Percentiles rank a stretch among this genome's conserved stretches.
Evolutionary conservation across 2,888 invertebrate genomes (phyloP).

Genomic region (Ectemnius cavifrons): DNA sequence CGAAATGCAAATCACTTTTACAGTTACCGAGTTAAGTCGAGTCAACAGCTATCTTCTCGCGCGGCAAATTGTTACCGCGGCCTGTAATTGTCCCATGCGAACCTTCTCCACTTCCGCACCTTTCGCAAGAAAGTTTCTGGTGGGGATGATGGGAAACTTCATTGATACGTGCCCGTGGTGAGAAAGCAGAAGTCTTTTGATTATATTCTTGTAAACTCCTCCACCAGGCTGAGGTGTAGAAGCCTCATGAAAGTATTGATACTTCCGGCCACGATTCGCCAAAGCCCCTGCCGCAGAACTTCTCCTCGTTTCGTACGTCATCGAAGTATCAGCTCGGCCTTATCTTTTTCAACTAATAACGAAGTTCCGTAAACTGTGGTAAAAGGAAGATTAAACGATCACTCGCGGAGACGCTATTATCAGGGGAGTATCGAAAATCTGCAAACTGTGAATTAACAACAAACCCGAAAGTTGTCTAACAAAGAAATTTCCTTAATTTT

Average conservation of each 20-base stretch:
- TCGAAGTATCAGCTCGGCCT: no score
- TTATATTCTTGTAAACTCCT: not conserved
- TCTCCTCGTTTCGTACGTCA: conserved; percentile 1
- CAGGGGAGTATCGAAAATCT: no score
- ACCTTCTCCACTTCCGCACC: not conserved
- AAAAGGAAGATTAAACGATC: conserved; percentile 6
- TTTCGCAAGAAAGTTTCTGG: conserved; percentile 26
- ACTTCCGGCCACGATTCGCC: conserved; percentile 24
- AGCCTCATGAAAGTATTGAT: conserved; percentile 34
- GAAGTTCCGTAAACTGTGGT: conserved; percentile 11
- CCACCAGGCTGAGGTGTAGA: not conserved
- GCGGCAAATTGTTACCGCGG: no score
- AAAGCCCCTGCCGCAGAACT: conserved; percentile 16
- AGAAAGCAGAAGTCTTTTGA: conserved; percentile 3
- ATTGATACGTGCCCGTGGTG: conserved; percentile 3
- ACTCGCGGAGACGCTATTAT: not conserved
- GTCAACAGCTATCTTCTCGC: not conserved
- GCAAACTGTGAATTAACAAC: conserved; percentile 13
- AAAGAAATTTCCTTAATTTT: no score
- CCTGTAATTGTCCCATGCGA: no score
- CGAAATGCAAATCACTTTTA: not conserved
- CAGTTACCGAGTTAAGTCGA: not conserved
- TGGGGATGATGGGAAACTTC: conserved; percentile 10
- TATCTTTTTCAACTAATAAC: conserved; percentile 28
- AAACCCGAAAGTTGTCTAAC: not conserved